These are phyloP conservation scores for Okapia johnstoni DNA, from an alignment of 2,113 vertebrate genomes.

Conservation along the genomic window DNA sequence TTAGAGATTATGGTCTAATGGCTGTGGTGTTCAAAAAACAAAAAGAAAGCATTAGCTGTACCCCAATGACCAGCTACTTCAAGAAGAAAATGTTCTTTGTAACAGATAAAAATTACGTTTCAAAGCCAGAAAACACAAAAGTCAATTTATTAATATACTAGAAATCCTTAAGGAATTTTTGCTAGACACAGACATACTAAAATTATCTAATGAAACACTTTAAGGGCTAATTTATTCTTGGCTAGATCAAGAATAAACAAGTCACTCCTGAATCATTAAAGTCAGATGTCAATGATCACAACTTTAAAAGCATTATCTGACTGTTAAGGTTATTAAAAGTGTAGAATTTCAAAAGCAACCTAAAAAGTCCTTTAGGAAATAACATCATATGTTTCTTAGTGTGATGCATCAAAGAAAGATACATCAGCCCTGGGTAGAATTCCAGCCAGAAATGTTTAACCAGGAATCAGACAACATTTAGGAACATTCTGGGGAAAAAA, in stretches of 20 bases:
- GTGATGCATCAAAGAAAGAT: not conserved
- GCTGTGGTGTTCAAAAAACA: not conserved
- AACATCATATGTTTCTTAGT: not conserved
- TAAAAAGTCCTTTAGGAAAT: not conserved
- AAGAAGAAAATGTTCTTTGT: not conserved
- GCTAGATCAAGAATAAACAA: not conserved
- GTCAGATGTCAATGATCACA: not conserved
- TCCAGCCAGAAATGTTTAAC: not conserved
- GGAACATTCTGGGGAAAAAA: not conserved
- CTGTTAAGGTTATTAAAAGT: not conserved
- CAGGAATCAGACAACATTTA: not conserved
- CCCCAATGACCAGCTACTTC: not conserved
- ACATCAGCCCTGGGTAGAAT: not conserved
- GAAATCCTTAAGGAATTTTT: not conserved
- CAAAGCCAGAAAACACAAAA: constrained; percentile 19
- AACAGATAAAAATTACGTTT: constrained; percentile 1
- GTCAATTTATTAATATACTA: not conserved
- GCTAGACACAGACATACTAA: not conserved
- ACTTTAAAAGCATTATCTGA: not conserved
- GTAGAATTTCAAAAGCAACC: not conserved
- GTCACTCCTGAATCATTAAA: not conserved
- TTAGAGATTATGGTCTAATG: not conserved
- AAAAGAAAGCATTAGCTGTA: not conserved
- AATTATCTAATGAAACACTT: not conserved
- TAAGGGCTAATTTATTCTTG: not conserved